Percentiles rank a stretch among this genome's conserved stretches.
phyloP scores from a whole-genome alignment of 2,797 vertebrate genomes.

The Oreonectes daqikongensis region DNA sequence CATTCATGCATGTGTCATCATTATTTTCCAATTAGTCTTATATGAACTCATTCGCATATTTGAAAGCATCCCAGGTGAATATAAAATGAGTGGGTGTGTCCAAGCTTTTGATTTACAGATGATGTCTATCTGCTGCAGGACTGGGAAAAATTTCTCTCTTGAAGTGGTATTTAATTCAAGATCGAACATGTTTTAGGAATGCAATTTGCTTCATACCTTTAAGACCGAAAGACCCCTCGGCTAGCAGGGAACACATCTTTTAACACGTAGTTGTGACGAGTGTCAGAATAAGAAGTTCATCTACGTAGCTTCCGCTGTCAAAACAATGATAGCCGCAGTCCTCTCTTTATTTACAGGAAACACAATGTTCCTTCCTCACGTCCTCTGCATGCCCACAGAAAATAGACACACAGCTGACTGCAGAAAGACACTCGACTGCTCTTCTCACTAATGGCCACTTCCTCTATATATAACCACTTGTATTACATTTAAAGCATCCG shows the following conservation, averaged over 20 bases:
- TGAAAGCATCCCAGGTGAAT: background rate
- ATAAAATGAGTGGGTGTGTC: background rate
- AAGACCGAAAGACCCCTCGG: constrained; percentile 42
- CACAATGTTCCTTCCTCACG: constrained; percentile 75
- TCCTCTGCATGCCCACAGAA: constrained; percentile 68
- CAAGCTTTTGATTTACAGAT: background rate
- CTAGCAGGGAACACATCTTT: constrained; percentile 46
- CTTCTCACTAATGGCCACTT: constrained; percentile 51
- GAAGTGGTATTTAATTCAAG: constrained; percentile 32
- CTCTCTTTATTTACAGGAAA: constrained; percentile 79
- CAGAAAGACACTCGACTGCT: constrained; percentile 61
- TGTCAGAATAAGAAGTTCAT: constrained; percentile 65
- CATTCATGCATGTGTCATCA: background rate
- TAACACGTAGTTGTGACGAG: constrained; percentile 55
- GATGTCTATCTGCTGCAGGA: background rate
- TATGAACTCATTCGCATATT: background rate
- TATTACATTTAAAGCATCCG: constrained; percentile 56
- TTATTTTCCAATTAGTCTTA: background rate
- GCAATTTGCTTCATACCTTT: constrained; percentile 51
- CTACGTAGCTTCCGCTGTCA: constrained; percentile 69
- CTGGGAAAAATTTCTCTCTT: background rate
- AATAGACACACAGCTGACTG: constrained; percentile 63
- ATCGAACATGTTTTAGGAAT: constrained; percentile 46
- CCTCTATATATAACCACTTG: constrained; percentile 73
- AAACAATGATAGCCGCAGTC: constrained; percentile 75